phyloP scores from a whole-genome alignment of 2,888 invertebrate genomes.

The Alsophila aescularia region DNA sequence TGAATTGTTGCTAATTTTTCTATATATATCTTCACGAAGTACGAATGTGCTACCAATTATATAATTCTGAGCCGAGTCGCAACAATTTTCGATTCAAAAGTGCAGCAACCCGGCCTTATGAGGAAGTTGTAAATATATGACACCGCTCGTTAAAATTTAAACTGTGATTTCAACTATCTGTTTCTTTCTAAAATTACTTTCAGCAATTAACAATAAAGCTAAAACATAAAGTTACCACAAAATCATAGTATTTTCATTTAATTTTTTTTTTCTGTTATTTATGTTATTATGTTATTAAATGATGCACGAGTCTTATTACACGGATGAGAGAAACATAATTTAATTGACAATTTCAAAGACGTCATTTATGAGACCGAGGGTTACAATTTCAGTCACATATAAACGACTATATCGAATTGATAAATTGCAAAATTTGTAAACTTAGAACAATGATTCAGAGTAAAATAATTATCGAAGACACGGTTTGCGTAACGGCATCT shows the following conservation, averaged over 20 bases:
- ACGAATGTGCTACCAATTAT: too few species aligned
- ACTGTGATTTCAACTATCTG: background rate
- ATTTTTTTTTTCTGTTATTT: too few species aligned
- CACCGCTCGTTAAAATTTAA: background rate
- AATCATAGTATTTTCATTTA: background rate
- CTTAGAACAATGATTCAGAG: constrained; percentile 56
- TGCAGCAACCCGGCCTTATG: constrained; percentile 5
- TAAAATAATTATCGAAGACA: constrained; percentile 63
- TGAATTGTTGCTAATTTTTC: too few species aligned
- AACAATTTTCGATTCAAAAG: too few species aligned
- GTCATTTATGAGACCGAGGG: too few species aligned
- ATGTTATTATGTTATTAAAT: background rate
- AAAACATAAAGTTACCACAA: background rate
- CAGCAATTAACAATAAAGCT: constrained; percentile 1
- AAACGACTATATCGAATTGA: constrained; percentile 11
- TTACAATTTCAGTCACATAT: too few species aligned
- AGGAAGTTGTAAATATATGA: constrained; percentile 1
- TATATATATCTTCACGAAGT: too few species aligned
- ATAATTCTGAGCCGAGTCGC: too few species aligned
- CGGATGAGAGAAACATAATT: too few species aligned
- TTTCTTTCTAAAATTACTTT: background rate
- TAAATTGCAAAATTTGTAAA: constrained; percentile 30
- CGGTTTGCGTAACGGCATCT: constrained; percentile 55
- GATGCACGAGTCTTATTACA: background rate
- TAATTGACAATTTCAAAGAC: too few species aligned